Evolutionary conservation across 2,113 vertebrate species (phyloP), one percentile per base, ranked within the genome.

Genomic region (Alligator sinensis): DNA sequence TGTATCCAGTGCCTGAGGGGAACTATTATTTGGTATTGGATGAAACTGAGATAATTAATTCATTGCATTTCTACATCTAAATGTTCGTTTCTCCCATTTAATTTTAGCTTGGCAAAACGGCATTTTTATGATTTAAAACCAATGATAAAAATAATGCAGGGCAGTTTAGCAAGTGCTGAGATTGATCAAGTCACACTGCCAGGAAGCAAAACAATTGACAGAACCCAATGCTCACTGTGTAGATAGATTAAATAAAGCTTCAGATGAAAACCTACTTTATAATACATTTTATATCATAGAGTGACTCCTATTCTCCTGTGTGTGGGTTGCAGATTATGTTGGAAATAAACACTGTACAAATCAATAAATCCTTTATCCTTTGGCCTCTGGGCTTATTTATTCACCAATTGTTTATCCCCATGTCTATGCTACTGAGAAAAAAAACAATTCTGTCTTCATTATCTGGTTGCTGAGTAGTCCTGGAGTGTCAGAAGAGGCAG

Each of bases 341-440:
- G 25, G 90, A 87, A 94, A 94, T 81, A 89, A 88, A 30, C 87
- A 62, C 68, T 18, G 55, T 58, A 66, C 62, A 88, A 86, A 93
- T 94, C 91, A 94, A 77, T 93, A 86, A 86, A 87, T 82, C 9
- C 70, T 94, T 96, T 47, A 84, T 86, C 63, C 61, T 81, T 77
- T 82, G 66, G 88, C 81, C 82, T 84, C 59, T 60, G 59, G 86
- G 77, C 55, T 84, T 94, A 86, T 87, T 94, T 91, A 59, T 70
- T 92, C 80, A 83, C 86, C 77, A 78, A 11, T 60, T 78, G 55
- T 27, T 87, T 58, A 63, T 54, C 55, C 63, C 59, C 55, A 30
- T 27, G 75, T 78, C 74, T 87, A 54, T 12, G 4, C 15, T n/a
- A 84, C 60, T 4, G 57, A 84, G 63, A 81, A 82, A 86, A 86